Evolutionary conservation across 2,888 invertebrate genomes (phyloP).

Genomic region (Nebria salina): DNA sequence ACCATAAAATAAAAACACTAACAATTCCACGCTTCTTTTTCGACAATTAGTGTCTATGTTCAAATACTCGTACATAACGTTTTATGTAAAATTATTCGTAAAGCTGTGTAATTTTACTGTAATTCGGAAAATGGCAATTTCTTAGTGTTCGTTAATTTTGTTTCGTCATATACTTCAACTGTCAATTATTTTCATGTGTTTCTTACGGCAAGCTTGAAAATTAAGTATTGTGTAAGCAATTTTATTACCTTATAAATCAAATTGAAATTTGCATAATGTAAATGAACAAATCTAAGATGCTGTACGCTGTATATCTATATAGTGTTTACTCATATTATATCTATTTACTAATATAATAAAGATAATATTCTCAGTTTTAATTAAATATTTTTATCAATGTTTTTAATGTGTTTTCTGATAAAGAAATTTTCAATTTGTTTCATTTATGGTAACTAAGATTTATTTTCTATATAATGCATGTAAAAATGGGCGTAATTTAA

Average conservation of each 20-base stretch:
- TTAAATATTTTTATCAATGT: not conserved
- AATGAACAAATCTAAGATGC: conserved; percentile 25
- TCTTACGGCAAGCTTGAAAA: conserved; percentile 14
- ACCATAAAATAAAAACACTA: too few relatives aligned
- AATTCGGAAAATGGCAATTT: too few relatives aligned
- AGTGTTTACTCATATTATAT: not conserved
- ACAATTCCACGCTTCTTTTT: too few relatives aligned
- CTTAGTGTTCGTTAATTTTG: not conserved
- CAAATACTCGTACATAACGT: too few relatives aligned
- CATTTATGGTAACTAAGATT: too few relatives aligned
- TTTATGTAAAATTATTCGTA: too few relatives aligned
- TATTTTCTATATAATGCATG: too few relatives aligned
- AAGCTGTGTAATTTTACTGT: too few relatives aligned
- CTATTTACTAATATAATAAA: not conserved
- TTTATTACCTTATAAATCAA: conserved; percentile 33
- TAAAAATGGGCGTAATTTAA: too few relatives aligned
- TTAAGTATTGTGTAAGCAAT: conserved; percentile 32
- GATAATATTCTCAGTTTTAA: not conserved
- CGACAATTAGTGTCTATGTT: too few relatives aligned
- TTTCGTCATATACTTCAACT: not conserved
- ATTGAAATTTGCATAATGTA: conserved; percentile 36
- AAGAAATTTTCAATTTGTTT: not conserved
- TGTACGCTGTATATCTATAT: not conserved
- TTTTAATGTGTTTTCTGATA: not conserved
- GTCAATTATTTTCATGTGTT: not conserved